phyloP scores from a whole-genome alignment of 2,113 vertebrate genomes.

The Trinectes maculatus region DNA sequence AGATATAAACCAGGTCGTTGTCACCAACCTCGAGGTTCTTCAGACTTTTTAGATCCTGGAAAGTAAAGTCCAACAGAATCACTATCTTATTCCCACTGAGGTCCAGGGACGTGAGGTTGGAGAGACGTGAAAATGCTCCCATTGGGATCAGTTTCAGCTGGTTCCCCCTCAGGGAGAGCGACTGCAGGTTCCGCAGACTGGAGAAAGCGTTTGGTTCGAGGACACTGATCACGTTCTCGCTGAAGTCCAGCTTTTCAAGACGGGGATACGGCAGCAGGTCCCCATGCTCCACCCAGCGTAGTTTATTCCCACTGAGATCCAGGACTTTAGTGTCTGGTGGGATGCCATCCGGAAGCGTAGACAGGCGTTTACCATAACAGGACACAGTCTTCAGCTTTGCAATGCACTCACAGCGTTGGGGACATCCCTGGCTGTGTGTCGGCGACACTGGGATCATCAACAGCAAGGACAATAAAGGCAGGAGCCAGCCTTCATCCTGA shows the following conservation, averaged over 20 bases:
- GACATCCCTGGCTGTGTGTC: conserved; percentile 81
- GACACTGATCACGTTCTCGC: conserved; percentile 92
- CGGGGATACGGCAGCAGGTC: conserved; percentile 86
- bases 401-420: conserved; percentile 91
- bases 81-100: conserved; percentile 97
- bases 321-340: conserved; percentile 88
- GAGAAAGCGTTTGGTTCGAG: conserved; percentile 95
- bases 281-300: conserved; percentile 92
- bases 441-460: conserved; percentile 68
- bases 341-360: conserved; percentile 90
- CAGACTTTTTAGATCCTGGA: conserved; percentile 91
- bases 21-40: conserved; percentile 92
- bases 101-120: conserved; percentile 93
- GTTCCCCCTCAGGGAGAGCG: conserved; percentile 89
- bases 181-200: conserved; percentile 86
- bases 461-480: conserved; percentile 82
- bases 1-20: conserved; percentile 97
- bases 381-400: conserved; percentile 84
- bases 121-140: conserved; percentile 90
- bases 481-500: conserved; percentile 81
- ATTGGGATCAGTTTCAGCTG: conserved; percentile 93
- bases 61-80: conserved; percentile 94
- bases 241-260: conserved; percentile 94
- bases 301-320: conserved; percentile 92
- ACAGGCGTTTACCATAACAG: conserved; percentile 90